Percentiles rank a stretch among this genome's conserved stretches.
phyloP scores from a whole-genome alignment of 2,797 vertebrate species.

The Esox masquinongy region DNA sequence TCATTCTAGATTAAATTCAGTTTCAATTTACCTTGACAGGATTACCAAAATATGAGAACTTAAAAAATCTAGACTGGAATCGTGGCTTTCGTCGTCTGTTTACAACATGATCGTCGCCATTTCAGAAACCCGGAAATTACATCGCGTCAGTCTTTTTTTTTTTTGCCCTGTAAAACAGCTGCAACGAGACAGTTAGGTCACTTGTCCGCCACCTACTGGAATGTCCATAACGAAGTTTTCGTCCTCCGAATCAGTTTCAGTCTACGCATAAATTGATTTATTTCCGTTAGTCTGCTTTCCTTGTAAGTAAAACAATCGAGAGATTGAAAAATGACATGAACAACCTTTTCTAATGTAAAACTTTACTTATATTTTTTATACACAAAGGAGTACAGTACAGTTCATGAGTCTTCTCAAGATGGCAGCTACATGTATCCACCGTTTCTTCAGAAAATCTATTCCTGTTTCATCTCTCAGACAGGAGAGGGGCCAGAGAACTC shows the following conservation, averaged over 20 bases:
- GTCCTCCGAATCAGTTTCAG: not conserved
- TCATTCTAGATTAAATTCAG: not conserved
- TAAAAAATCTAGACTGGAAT: not conserved
- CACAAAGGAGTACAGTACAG: constrained; percentile 93
- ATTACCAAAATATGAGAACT: not conserved
- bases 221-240: not conserved
- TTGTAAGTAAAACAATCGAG: not conserved
- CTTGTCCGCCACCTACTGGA: not conserved
- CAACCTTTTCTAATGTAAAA: constrained; percentile 71
- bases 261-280: not conserved
- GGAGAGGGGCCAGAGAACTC: constrained; percentile 26
- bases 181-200: not conserved
- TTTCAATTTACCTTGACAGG: not conserved
- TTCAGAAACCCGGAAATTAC: not conserved
- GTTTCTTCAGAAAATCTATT: constrained; percentile 37
- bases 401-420: constrained; percentile 51
- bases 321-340: constrained; percentile 5
- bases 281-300: not conserved
- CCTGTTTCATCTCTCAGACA: constrained; percentile 36
- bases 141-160: too few species aligned
- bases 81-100: constrained; percentile 2
- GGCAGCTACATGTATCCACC: constrained; percentile 42
- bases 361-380: constrained; percentile 91
- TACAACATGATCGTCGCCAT: constrained; percentile 16
- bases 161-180: not conserved